phyloP scores from a whole-genome alignment of 1,140 invertebrate genomes.

The Ganaspis sp. region DNA sequence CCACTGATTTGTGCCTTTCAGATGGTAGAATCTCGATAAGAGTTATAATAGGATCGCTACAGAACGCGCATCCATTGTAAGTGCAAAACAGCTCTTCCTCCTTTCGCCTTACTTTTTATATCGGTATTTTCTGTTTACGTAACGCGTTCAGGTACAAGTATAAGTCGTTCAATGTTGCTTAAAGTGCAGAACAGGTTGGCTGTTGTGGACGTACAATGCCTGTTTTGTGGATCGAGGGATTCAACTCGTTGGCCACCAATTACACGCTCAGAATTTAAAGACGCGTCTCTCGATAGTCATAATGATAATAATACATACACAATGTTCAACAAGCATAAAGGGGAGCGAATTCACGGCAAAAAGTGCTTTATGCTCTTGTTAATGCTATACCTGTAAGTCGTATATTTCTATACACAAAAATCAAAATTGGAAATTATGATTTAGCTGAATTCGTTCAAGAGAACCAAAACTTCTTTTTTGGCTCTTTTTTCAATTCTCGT shows the following conservation, averaged over 20 bases:
- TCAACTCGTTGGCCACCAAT: conserved; percentile 29
- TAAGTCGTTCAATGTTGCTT: conserved; percentile 30
- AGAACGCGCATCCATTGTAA: conserved; percentile 23
- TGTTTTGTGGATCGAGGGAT: conserved; percentile 28
- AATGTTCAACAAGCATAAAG: not conserved
- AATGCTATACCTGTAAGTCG: conserved; percentile 11
- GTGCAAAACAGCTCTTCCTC: conserved; percentile 29
- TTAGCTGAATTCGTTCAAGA: conserved; percentile 19
- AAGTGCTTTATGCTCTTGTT: not conserved
- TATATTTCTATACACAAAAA: not conserved
- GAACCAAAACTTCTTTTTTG: no score
- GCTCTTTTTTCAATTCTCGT: no score
- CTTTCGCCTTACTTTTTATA: conserved; percentile 31
- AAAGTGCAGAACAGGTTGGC: conserved; percentile 28
- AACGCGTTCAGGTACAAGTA: conserved; percentile 27
- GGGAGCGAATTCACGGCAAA: not conserved
- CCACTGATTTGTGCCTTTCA: conserved; percentile 1
- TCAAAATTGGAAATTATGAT: conserved; percentile 22
- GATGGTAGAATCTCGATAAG: conserved; percentile 22
- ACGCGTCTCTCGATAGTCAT: conserved; percentile 8
- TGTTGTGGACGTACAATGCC: conserved; percentile 17
- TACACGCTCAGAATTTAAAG: conserved; percentile 27
- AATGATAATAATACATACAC: conserved; percentile 14
- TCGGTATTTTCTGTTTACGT: conserved; percentile 27
- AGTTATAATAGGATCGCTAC: conserved; percentile 11